Conservation (phyloP, 2,113 vertebrate species). For the Sylvietta virens region DNA sequence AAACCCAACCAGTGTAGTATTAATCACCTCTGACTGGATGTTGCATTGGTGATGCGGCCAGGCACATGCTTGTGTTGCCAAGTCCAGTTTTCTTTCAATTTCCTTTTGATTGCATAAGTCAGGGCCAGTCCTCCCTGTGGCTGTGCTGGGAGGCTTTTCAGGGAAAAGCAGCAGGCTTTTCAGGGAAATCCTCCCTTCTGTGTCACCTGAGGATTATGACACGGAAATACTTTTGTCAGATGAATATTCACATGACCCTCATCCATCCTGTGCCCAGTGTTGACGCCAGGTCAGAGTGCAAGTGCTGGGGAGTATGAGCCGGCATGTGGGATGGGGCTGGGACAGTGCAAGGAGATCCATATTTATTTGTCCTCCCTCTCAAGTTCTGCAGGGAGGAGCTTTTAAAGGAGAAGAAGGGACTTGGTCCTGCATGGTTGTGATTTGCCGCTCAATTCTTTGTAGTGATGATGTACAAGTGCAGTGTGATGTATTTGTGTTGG, state of each 20-base stretch:
- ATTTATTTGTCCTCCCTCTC: neutral
- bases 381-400: fast-evolving
- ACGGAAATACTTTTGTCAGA: neutral
- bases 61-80: neutral
- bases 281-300: fast-evolving
- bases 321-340: fast-evolving
- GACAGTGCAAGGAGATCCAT: too few relatives aligned
- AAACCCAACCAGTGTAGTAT: conserved; percentile 19
- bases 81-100: neutral
- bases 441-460: neutral
- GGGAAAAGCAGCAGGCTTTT: conserved; percentile 1
- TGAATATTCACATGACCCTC: neutral
- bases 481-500: neutral
- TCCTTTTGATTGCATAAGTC: neutral
- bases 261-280: neutral
- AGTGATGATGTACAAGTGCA: neutral
- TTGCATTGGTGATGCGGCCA: neutral
- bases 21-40: conserved; percentile 52
- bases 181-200: neutral
- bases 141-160: neutral
- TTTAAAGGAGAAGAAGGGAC: neutral
- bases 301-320: too few relatives aligned
- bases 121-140: neutral
- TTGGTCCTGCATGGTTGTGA: fast-evolving
- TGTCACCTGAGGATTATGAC: neutral